Evolutionary conservation across 2,888 invertebrate species (phyloP), one percentile per base, ranked within the genome.

Genomic region (Catocala fraxini): DNA sequence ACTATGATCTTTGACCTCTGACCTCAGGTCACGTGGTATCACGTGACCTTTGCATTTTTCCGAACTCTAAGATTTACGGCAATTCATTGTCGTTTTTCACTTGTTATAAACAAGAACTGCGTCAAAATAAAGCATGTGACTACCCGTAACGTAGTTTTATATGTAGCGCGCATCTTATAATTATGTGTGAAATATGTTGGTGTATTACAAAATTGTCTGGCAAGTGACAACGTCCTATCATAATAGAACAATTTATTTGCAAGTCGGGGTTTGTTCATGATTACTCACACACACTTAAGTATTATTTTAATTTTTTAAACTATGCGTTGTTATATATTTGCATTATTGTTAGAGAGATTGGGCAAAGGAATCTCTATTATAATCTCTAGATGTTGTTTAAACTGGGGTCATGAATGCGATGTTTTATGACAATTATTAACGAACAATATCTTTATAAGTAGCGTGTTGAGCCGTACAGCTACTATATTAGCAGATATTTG

Each of bases 401-500:
- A 25, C 25, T 3, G 25, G 25, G 25, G 25, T 25, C n/a, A n/a
- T n/a, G n/a, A n/a, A n/a, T n/a, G n/a, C n/a, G n/a, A n/a, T n/a
- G n/a, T n/a, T n/a, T n/a, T n/a, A n/a, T n/a, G n/a, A n/a, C n/a
- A n/a, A n/a, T n/a, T 46, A 52, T 51, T 47, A 55, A 64, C 55
- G 39, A 59, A n/a, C 56, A 68, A 55, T 64, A 41, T 58, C 42
- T 70, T 59, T 47, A 52, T 57, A 69, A 73, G 42, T 35, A 73
- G 57, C 34, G 48, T 43, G 51, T 13, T 10, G 54, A 43, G 68
- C 43, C 12, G 47, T 5, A 10, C 47, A 1, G 49, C 15, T 55
- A 58, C 56, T 51, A n/a, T 63, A 59, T 62, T 15, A 46, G 54
- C 35, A 48, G 25, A 41, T 51, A 47, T 70, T 71, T 59, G 46